Evolutionary conservation across 2,888 invertebrate species (phyloP), one percentile per base, ranked within the genome.

Genomic region (Capitulum mitella): DNA sequence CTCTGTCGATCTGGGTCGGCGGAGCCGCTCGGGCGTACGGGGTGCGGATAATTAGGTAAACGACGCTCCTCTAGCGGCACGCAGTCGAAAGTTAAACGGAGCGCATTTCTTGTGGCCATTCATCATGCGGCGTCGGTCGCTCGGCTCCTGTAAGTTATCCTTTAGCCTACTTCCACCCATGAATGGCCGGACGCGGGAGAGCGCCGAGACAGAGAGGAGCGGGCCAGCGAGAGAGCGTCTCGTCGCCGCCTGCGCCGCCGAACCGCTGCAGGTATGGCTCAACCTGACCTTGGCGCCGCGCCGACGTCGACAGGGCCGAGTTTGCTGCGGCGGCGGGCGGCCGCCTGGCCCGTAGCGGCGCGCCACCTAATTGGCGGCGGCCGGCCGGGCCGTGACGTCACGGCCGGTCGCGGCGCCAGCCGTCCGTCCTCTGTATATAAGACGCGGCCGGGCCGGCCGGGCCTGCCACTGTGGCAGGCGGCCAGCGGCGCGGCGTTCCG

Each of bases 81-180:
- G 29, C 29, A 26, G 58, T 58, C n/a, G 58, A 58, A 58, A 58
- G 58, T 29, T 26, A 6, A 10, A 10, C 58, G 58, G 29, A 43
- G 29, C n/a, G n/a, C 58, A 29, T 58, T 29, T 29, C 58, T 3
- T 29, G n/a, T n/a, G 58, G 29, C 29, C 58, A n/a, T 58, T 29
- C n/a, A 58, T 58, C 58, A n/a, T 26, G n/a, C n/a, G 58, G n/a
- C 58, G 26, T 26, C 29, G 10, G 58, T 58, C 29, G 58, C 58
- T 29, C 58, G n/a, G 29, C 34, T 34, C 29, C 32, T 34, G 64
- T 16, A n/a, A 58, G 58, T n/a, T 58, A 58, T 58, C 58, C 58
- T n/a, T n/a, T 64, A 64, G 64, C 64, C 64, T 34, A 64, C 64
- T 64, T 64, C 32, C 29, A 29, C 29, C 58, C n/a, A 58, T 58